These are phyloP conservation scores for Onychomys leucogaster DNA, from an alignment of 2,797 vertebrate genomes.

Conservation along the genomic window DNA sequence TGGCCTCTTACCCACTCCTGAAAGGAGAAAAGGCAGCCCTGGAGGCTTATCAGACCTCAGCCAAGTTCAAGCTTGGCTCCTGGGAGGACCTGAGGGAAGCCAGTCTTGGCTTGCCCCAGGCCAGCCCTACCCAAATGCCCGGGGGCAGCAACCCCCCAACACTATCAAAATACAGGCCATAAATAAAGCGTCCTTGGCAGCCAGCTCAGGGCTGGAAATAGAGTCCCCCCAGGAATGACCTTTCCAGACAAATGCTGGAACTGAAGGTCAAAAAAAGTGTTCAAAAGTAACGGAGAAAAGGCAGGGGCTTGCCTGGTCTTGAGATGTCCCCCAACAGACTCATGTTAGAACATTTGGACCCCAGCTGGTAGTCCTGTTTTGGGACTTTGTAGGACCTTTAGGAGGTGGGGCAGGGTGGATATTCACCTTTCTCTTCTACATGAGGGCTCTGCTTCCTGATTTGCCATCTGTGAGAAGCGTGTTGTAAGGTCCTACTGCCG, in stretches of 20 bases:
- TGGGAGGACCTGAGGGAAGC: not conserved
- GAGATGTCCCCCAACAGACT: not conserved
- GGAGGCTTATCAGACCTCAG: not conserved
- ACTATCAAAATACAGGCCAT: not conserved
- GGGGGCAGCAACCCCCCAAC: not conserved
- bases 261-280: conserved; percentile 4
- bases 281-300: not conserved
- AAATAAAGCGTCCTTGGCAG: not conserved
- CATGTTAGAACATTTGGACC: not conserved
- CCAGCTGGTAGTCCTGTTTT: not conserved
- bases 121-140: not conserved
- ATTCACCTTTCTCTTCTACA: not conserved
- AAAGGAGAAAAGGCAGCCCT: not conserved
- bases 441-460: not conserved
- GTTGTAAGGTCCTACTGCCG: not conserved
- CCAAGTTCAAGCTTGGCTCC: not conserved
- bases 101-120: not conserved
- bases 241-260: not conserved
- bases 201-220: not conserved
- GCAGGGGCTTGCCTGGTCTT: not conserved
- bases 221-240: not conserved
- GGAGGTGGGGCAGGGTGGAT: not conserved
- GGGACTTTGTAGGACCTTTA: not conserved
- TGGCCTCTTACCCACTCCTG: not conserved
- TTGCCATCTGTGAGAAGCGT: not conserved